Evolutionary conservation across 2,888 invertebrate genomes (phyloP), one percentile per base, ranked within the genome.

Genomic region (Sussaba pulchella): DNA sequence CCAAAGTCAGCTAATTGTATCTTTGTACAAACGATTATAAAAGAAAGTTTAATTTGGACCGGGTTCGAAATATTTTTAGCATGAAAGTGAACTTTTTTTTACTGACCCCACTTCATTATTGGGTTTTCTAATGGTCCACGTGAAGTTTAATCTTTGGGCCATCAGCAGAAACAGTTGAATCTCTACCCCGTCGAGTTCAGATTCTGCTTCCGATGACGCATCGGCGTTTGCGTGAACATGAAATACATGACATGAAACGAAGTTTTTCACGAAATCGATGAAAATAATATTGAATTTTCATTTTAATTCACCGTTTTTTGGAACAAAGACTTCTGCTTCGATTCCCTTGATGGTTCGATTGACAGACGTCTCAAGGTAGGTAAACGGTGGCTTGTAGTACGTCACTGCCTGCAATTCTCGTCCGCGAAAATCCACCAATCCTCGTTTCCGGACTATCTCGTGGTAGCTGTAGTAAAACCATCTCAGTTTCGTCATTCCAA

Each of bases 71-170:
- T n/a, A 45, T n/a, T 2, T n/a, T n/a, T 4, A 14, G 2, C 3
- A 45, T 45, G 4, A 45, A 14, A 12, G n/a, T 1, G 14, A n/a
- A 10, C 1, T 10, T 0, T 21, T 21, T 36, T 36, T 64, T 83
- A 36, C 76, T 12, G 4, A 89, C 91, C 84, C 85, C 39, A 86
- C 83, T 12, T 24, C 24, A 21, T 87, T 84, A 10, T 74, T 74
- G 2, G 90, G 87, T 26, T 85, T 85, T 43, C 85, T 85, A 39
- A 90, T 78, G 0, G 72, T 86, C 87, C 87, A 91, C 1, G 87
- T 88, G 19, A 91, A 91, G 82, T 91, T 91, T 19, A 91, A 61
- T 43, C 82, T 84, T 21, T 90, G 83, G 1, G 91, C 89, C 5
- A 91, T 84, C 6, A 89, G 57, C 57, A 87, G 24, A 70, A 91